Evolutionary conservation across 2,113 vertebrate genomes (phyloP).

Genomic region (Opisthocomus hoazin): DNA sequence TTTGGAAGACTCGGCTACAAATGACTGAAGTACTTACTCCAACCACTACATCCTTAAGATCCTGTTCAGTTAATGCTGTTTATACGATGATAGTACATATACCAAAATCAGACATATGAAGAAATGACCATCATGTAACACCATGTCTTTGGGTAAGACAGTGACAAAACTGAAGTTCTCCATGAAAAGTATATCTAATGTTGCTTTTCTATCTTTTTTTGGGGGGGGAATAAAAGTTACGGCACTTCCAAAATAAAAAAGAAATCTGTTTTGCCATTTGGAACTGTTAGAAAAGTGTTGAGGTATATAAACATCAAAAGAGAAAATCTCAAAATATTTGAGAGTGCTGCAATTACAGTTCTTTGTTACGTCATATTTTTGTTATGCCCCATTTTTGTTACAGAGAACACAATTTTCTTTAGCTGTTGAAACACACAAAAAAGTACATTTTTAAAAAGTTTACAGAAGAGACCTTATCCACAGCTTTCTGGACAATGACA

Average conservation of each 20-base stretch:
- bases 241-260: not conserved
- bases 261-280: not conserved
- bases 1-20: not conserved
- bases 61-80: not conserved
- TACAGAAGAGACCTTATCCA: not conserved
- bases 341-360: not conserved
- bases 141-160: too few species aligned
- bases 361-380: not conserved
- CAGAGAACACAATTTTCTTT: not conserved
- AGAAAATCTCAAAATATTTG: not conserved
- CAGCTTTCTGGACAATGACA: not conserved
- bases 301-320: not conserved
- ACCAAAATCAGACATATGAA: not conserved
- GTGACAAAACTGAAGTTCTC: not conserved
- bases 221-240: not conserved
- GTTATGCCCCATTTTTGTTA: not conserved
- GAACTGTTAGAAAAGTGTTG: not conserved
- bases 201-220: not conserved
- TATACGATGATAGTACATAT: fast-evolving
- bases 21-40: not conserved
- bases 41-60: too few species aligned
- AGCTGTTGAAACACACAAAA: not conserved
- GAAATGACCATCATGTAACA: not conserved
- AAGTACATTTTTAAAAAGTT: not conserved
- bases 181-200: not conserved